A percentile compares a stretch with the other conserved stretches of the same genome.
Evolutionary conservation across 2,113 vertebrate genomes (phyloP).

Genomic region (Apistogramma diplotaenia): DNA sequence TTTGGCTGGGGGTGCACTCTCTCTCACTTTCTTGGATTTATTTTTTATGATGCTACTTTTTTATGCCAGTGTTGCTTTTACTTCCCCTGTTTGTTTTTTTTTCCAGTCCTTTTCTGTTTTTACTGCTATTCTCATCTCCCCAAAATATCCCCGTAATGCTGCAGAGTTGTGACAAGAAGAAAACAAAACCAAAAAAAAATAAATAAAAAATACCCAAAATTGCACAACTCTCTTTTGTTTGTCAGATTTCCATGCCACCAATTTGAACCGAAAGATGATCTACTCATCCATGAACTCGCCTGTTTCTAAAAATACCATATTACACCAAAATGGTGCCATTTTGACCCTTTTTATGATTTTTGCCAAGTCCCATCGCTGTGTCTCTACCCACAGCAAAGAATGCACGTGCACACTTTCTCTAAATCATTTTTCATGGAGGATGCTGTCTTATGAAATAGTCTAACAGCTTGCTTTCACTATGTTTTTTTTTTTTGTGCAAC

Average conservation of each 20-base stretch:
- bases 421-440: not conserved
- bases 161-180: slow-evolving; percentile 26
- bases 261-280: slow-evolving; percentile 34
- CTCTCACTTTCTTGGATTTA: not conserved
- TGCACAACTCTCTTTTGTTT: slow-evolving; percentile 4
- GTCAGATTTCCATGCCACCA: slow-evolving; percentile 14
- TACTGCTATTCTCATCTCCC: not conserved
- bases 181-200: not conserved
- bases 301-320: slow-evolving; percentile 39
- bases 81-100: not conserved
- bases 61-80: not conserved
- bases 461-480: not conserved
- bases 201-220: not conserved
- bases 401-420: not conserved
- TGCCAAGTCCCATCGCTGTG: not conserved
- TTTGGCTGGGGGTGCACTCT: slow-evolving; percentile 37
- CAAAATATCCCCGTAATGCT: slow-evolving; percentile 17
- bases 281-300: slow-evolving; percentile 19
- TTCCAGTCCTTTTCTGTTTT: not conserved
- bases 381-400: not conserved
- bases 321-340: slow-evolving; percentile 14
- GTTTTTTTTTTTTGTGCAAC: not conserved
- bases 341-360: slow-evolving; percentile 4
- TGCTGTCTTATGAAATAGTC: not conserved
- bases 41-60: not conserved